These are phyloP conservation scores for Sebastes goodei DNA, from an alignment of 2,797 vertebrate genomes.

Conservation along the genomic window DNA sequence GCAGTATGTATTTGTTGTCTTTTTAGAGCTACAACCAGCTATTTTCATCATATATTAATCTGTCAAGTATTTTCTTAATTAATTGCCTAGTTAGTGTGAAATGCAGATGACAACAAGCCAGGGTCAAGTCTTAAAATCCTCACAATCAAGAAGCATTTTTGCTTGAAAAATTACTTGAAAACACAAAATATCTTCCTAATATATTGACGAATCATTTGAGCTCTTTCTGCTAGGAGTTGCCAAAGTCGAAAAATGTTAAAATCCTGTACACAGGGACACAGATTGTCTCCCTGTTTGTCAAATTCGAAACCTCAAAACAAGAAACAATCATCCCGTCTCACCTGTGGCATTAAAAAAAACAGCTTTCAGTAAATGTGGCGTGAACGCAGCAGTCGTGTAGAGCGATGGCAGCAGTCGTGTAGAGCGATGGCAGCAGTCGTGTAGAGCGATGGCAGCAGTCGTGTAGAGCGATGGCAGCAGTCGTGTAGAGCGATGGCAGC, in stretches of 20 bases:
- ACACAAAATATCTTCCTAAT: not conserved
- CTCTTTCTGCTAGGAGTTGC: not conserved
- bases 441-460: not conserved
- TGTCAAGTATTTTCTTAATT: no score
- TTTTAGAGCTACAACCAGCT: no score
- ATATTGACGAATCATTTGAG: not conserved
- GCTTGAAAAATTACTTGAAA: not conserved
- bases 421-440: not conserved
- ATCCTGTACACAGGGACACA: not conserved
- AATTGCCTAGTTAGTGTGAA: not conserved
- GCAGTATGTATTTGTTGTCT: no score
- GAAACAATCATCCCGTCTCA: not conserved
- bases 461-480: not conserved
- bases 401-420: no score
- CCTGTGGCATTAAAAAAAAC: no score
- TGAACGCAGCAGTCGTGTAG: conserved; percentile 13
- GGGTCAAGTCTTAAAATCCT: not conserved
- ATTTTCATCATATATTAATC: not conserved
- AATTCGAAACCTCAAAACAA: not conserved
- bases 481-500: not conserved
- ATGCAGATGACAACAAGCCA: not conserved
- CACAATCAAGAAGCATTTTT: not conserved
- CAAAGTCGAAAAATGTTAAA: not conserved
- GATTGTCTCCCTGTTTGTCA: not conserved
- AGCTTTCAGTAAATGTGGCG: not conserved